Base-by-base conservation (phyloP, 2,888 invertebrate genomes). In the Amphimallon solstitiale region DNA sequence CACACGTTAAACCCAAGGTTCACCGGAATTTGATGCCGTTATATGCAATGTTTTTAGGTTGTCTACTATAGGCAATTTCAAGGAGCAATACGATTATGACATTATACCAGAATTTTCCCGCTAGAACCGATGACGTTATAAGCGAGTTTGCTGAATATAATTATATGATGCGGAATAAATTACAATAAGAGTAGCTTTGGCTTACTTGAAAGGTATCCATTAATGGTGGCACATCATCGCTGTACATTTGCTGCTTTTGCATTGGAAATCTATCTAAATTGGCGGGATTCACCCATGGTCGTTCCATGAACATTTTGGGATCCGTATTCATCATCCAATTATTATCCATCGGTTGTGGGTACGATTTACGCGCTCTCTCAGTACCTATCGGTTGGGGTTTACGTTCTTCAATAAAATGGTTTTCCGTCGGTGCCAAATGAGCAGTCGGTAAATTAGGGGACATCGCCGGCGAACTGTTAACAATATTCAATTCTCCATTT, bases 341-440 rank as follows among this genome's bases (percentile, higher is more conserved):
- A 49, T 67, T 68, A 21, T 72, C 72, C 14, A 72, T 75, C 17
- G 76, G 76, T 67, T 76, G 78, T 51, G 75, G 78, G 38, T 60
- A 61, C 9, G 75, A 86, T 79, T 91, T 91, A 86, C 91, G 89
- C 37, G 90, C 89, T 75, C 94, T 86, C 83, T 93, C 94, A 0
- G 92, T 93, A 71, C 94, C 94, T 79, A 94, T 94, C 56, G 94
- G 93, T 67, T 79, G 81, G 15, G 84, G 83, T 81, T 90, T 89
- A 23, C 86, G 79, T 67, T 86, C 86, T 69, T 86, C 86, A 45
- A 83, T 74, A 67, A 77, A 76, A 63, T 76, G 75, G 43, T 72
- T 68, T 51, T 74, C 72, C 68, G 74, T 68, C 29, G 70, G 64
- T 10, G 69, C 64, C 69, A 59, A 40, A 56, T 67, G 67, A 15